Evolutionary conservation across 2,797 vertebrate genomes (phyloP), one percentile per base, ranked within the genome.

Genomic region (Masticophis lateralis): DNA sequence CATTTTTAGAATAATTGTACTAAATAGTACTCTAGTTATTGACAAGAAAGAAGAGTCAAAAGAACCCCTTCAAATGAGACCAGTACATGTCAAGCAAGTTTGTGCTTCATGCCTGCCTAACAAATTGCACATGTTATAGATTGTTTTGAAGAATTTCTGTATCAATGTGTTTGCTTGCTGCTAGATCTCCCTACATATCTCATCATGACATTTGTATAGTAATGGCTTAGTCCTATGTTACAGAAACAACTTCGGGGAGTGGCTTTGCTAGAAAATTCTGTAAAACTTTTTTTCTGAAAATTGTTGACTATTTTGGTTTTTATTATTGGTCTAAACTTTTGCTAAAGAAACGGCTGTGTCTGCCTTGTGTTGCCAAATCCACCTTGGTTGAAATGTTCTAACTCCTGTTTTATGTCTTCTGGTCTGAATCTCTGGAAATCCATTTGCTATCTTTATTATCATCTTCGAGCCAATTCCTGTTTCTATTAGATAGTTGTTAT

Each of bases 401-500:
- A 47, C 92, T 92, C 90, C 59, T 91, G 37, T 94, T 66, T 91
- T 92, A 59, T 47, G 59, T 87, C 12, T 91, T 89, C 4, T 55
- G 69, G 57, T 91, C 27, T 28, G 79, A 93, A 94, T 90, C 91
- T 37, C 92, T 86, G 86, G 94, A 90, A 95, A 2, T 66, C 32
- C 51, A 10, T 43, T 53, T 37, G 43, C 25, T 88, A 43, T 22
- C 43, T 53, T 53, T 53, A 10, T 1, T 51, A 90, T 1, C 69
- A 91, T 89, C 91, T 0, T 0, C 55, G 83, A 94, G 69, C 93
- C 5, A 0, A 7, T 90, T 92, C 74, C 27, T 51, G 10, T 88
- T 57, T 60, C n/a, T 61, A 92, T 93, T 91, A 92, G 89, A 91
- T 89, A 16, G 69, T 20, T 20, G 18, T 14, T 2, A 11, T 47